phyloP scores from a whole-genome alignment of 1,140 invertebrate genomes.

The Zaprionus lachaisei region DNA sequence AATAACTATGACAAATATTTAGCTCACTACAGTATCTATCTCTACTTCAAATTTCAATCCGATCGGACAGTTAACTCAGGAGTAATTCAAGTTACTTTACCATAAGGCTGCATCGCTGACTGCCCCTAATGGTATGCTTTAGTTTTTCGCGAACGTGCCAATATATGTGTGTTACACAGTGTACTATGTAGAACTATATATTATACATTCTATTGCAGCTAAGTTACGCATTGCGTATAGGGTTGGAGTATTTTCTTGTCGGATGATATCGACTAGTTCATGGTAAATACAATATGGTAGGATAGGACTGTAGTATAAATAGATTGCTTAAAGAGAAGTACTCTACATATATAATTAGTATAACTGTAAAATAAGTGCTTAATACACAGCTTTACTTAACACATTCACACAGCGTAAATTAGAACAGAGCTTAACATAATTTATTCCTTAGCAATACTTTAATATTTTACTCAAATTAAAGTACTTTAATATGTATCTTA shows the following conservation, averaged over 20 bases:
- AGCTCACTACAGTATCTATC: too few relatives aligned
- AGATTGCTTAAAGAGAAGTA: not conserved
- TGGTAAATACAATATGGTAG: not conserved
- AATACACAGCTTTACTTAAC: not conserved
- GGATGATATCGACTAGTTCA: not conserved
- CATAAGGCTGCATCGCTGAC: accelerated
- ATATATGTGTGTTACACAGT: too few relatives aligned
- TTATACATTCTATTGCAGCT: too few relatives aligned
- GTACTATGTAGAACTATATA: too few relatives aligned
- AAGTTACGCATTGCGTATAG: not conserved
- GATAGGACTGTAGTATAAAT: too few relatives aligned
- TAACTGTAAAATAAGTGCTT: not conserved
- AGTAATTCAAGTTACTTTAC: too few relatives aligned
- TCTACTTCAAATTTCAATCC: too few relatives aligned
- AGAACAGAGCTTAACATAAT: not conserved
- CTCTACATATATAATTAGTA: too few relatives aligned
- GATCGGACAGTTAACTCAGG: too few relatives aligned
- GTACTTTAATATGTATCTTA: not conserved
- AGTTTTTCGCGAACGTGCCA: too few relatives aligned
- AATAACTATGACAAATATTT: too few relatives aligned
- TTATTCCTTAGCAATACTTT: not conserved
- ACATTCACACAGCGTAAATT: not conserved
- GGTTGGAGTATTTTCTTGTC: not conserved
- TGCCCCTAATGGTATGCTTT: too few relatives aligned
- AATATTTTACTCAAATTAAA: not conserved